Evolutionary conservation across 2,797 vertebrate species (phyloP).

Genomic region (Alauda arvensis): DNA sequence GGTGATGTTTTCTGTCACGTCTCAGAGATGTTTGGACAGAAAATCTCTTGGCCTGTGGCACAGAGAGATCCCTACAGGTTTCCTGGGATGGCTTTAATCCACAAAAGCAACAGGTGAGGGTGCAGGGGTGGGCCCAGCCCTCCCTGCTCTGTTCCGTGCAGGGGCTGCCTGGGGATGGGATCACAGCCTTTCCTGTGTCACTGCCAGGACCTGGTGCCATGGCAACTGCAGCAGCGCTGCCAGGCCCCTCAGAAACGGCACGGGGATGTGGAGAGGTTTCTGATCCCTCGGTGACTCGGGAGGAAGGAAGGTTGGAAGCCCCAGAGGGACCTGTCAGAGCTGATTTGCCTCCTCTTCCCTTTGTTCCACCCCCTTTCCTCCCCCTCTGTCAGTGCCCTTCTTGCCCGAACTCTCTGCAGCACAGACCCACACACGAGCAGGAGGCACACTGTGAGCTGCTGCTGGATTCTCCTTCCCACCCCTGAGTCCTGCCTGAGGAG

Average conservation of each 20-base stretch:
- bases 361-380: not conserved
- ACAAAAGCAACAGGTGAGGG: fast-evolving
- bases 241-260: not conserved
- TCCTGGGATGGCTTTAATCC: not conserved
- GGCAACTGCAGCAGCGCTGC: not conserved
- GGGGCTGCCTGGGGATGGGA: not conserved
- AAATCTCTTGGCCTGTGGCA: not conserved
- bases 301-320: not conserved
- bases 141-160: not conserved
- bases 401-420: not conserved
- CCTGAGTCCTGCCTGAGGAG: no score
- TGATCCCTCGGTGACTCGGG: not conserved
- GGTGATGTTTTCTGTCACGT: no score
- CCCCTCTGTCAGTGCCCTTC: not conserved
- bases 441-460: not conserved
- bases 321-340: not conserved
- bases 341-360: not conserved
- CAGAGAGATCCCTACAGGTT: no score
- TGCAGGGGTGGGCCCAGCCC: not conserved
- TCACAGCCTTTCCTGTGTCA: not conserved
- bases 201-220: not conserved
- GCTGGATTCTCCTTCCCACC: not conserved
- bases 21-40: not conserved
- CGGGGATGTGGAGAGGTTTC: not conserved
- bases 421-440: not conserved